Evolutionary conservation across 1,140 invertebrate genomes (phyloP), one percentile per base, ranked within the genome.

Genomic region (Pseudomyrmex gracilis): DNA sequence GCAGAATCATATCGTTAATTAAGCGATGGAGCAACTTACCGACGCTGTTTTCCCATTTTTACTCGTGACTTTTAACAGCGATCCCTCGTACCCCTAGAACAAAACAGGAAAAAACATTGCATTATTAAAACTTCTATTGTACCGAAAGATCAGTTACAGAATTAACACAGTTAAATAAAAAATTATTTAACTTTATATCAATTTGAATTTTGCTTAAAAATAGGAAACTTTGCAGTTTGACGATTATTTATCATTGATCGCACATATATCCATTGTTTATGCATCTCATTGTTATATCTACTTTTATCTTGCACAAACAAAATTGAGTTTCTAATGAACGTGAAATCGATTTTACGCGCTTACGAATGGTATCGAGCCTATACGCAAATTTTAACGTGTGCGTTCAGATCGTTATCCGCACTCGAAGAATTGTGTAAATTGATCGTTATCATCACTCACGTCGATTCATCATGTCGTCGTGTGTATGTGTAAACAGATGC

Each of bases 31-130:
- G 51, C 24, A 24, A 96, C 98, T 99, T 96, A 99, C 99, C 95
- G 99, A 99, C 88, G 99, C 98, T 90, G 98, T 99, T 96, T 99
- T 99, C 89, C 99, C 99, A 96, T 99, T 99, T 97, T 99, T 99
- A 95, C 98, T 99, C 84, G 99, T 99, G 91, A 99, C 98, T 97
- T 99, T 99, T 91, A 99, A 95, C 91, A 99, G 96, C 84, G 99
- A 99, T 90, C 98, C 98, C 95, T 99, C 99, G 94, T 99, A 99
- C 85, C 99, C 99, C 98, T 99, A 95, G 47, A 95, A 95, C 93
- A 93, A 34, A 34, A 34, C 34, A 34, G 34, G 91, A 92, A 94
- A 94, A 93, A 91, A 92, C 55, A 58, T 20, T 15, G n/a, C 43
- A 10, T 66, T 47, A 80, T 73, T 68, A 70, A 53, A 51, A 77